These are phyloP conservation scores for Sepiola atlantica DNA, from an alignment of 2,888 invertebrate genomes.

Conservation along the genomic window DNA sequence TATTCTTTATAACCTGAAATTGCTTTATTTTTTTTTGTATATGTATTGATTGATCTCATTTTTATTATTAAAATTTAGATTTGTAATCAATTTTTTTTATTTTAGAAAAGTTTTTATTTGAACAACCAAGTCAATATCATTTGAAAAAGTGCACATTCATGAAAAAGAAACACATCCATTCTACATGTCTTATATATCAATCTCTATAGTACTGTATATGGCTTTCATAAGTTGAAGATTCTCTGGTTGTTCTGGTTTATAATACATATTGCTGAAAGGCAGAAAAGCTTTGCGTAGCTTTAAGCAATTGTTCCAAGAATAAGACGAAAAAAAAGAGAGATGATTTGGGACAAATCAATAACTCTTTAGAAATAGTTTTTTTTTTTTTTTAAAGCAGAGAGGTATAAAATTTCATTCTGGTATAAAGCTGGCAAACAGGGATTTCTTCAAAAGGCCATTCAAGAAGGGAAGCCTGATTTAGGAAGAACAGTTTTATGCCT, in stretches of 20 bases:
- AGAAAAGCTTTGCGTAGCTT: neutral
- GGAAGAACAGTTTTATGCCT: neutral
- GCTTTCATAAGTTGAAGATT: neutral
- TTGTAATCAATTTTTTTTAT: too few relatives aligned
- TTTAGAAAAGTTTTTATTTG: neutral
- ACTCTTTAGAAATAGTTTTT: neutral
- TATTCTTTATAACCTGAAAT: too few relatives aligned
- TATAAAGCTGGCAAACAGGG: neutral
- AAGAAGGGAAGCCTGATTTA: neutral
- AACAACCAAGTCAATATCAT: neutral
- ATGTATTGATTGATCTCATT: too few relatives aligned
- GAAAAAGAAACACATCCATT: neutral
- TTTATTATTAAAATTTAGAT: too few relatives aligned
- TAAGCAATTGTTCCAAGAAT: neutral
- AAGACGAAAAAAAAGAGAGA: neutral
- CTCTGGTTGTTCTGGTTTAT: neutral
- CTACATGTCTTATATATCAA: neutral
- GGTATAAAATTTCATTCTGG: slow-evolving; percentile 19
- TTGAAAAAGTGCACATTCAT: neutral
- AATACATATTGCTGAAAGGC: neutral
- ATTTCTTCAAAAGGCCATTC: neutral
- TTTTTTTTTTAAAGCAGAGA: neutral
- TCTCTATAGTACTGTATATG: neutral
- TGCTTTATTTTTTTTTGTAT: too few relatives aligned
- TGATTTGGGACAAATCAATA: neutral